phyloP scores from a whole-genome alignment of 2,113 vertebrate species.

The Chiloscyllium plagiosum region DNA sequence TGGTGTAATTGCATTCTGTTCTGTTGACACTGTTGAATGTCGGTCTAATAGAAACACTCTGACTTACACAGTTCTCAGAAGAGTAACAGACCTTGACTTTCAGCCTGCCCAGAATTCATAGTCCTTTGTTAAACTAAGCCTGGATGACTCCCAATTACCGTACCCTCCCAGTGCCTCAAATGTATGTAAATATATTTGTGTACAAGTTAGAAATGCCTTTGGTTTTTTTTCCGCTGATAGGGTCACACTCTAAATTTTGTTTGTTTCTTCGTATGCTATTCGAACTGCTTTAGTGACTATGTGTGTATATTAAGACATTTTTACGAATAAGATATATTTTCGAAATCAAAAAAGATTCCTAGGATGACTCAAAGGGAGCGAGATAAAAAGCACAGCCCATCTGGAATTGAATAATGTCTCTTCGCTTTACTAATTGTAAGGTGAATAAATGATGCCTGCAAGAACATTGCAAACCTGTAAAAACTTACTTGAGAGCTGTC shows the following conservation, averaged over 20 bases:
- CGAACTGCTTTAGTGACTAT: too few species aligned
- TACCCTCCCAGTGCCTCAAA: too few species aligned
- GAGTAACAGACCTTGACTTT: neutral
- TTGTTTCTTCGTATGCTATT: too few species aligned
- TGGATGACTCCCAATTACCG: neutral
- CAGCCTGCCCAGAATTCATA: neutral
- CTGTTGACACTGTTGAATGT: neutral
- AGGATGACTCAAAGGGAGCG: neutral
- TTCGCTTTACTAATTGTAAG: constrained; percentile 15
- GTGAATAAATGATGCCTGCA: neutral
- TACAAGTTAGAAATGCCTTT: too few species aligned
- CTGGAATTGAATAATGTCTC: constrained; percentile 11
- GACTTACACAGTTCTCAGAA: too few species aligned
- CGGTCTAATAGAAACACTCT: neutral
- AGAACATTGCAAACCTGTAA: neutral
- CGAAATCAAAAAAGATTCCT: too few species aligned
- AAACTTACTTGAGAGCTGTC: neutral
- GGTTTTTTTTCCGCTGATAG: too few species aligned
- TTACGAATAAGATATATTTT: too few species aligned
- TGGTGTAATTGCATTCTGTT: neutral
- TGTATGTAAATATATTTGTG: too few species aligned
- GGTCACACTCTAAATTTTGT: too few species aligned
- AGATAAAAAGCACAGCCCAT: constrained; percentile 5
- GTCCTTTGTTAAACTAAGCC: neutral
- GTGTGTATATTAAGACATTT: too few species aligned